Conservation (phyloP, 2,797 vertebrate genomes). For the Hippoglossus hippoglossus region DNA sequence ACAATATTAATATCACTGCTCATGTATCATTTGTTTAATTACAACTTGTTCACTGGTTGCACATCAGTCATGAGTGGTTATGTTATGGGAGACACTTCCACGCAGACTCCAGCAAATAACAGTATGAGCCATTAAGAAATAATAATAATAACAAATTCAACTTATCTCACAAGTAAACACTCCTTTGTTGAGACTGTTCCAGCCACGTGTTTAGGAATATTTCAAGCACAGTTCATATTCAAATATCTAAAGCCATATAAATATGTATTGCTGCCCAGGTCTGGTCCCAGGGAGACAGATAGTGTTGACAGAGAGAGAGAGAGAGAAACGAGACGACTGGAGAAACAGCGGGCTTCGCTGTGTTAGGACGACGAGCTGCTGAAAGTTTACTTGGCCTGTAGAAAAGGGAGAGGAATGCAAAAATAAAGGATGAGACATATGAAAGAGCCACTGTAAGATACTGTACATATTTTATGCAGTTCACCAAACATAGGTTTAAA, state of each 20-base stretch:
- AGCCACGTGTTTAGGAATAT: constrained; percentile 57
- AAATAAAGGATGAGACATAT: constrained; percentile 13
- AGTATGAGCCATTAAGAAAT: constrained; percentile 74
- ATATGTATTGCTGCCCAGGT: constrained; percentile 79
- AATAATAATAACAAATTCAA: constrained; percentile 46
- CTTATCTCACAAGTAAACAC: constrained; percentile 72
- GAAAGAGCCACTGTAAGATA: background rate
- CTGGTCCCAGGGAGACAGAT: constrained; percentile 68
- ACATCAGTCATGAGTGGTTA: constrained; percentile 61
- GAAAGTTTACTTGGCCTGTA: constrained; percentile 80
- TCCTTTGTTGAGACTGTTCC: constrained; percentile 49
- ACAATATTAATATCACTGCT: constrained; percentile 67
- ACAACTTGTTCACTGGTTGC: constrained; percentile 63
- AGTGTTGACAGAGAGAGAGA: constrained; percentile 68
- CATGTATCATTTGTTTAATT: constrained; percentile 28
- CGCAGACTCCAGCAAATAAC: constrained; percentile 76
- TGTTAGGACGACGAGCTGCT: constrained; percentile 62
- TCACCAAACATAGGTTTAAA: background rate
- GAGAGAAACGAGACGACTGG: constrained; percentile 55
- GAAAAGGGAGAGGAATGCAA: constrained; percentile 22
- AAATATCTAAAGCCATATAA: constrained; percentile 71
- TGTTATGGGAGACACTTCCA: constrained; percentile 60
- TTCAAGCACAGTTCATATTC: constrained; percentile 70
- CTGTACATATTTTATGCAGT: background rate
- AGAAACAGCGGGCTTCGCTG: constrained; percentile 61